phyloP scores from a whole-genome alignment of 2,113 vertebrate genomes.

The Psilopogon haemacephalus region DNA sequence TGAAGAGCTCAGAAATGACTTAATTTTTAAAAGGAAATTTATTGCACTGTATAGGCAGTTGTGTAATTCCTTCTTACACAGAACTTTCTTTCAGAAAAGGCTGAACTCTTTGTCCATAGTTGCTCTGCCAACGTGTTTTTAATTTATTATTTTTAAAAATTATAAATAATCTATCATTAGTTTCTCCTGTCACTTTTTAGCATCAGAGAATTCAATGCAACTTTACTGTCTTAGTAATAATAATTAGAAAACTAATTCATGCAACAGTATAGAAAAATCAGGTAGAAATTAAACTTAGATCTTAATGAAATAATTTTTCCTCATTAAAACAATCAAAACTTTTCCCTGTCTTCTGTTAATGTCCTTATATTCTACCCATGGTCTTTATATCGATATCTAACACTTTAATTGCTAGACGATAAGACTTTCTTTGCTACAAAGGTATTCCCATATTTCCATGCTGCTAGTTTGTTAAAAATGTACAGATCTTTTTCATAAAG shows the following conservation, averaged over 20 bases:
- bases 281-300: conserved; percentile 3
- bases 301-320: background rate
- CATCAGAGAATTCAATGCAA: background rate
- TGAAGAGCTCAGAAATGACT: conserved; percentile 67
- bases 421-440: background rate
- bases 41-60: conserved; percentile 46
- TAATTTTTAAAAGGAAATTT: conserved; percentile 65
- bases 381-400: background rate
- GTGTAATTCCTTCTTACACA: conserved; percentile 56
- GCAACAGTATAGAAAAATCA: background rate
- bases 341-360: background rate
- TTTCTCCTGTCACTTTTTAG: conserved; percentile 34
- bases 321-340: background rate
- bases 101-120: conserved; percentile 44
- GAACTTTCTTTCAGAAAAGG: conserved; percentile 19
- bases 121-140: background rate
- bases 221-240: background rate
- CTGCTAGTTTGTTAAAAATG: background rate
- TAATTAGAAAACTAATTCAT: background rate
- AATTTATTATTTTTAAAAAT: background rate
- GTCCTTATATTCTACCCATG: background rate
- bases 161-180: conserved; percentile 8
- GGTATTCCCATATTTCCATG: background rate
- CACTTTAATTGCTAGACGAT: background rate
- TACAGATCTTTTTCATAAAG: background rate